Evolutionary conservation across 1,140 invertebrate genomes (phyloP), one percentile per base, ranked within the genome.

Genomic region (Achroia grisella): DNA sequence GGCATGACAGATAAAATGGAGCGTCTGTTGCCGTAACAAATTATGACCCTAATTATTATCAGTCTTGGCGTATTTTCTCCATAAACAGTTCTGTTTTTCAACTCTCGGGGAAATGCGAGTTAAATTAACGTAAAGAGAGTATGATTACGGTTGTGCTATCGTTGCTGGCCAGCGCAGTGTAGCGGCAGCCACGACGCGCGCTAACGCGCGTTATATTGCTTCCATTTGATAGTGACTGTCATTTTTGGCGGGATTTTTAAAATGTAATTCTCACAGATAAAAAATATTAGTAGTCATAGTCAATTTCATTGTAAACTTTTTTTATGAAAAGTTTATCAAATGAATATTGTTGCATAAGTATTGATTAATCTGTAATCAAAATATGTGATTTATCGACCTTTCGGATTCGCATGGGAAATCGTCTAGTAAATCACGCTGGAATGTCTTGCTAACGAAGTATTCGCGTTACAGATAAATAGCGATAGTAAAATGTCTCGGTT

Each of bases 61-160:
- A 76, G 71, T 59, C 50, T 62, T 55, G 63, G 45, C 44, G 59
- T 44, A 68, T 82, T 81, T 80, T 79, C 78, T 69, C 57, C 52
- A 57, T 70, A 74, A 71, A 66, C 57, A 56, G 71, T 71, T 74
- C 68, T 60, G 75, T 80, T 83, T 80, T 79, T 77, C 64, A 71
- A 57, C 59, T 70, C 64, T 56, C 58, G 74, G 71, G 72, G 72
- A 80, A 83, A 82, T 71, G 71, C 52, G 51, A 70, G 62, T 57
- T 78, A 74, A 79, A 78, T 78, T 68, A 50, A 71, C 71, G 75
- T 67, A 48, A 63, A 73, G 53, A 57, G 56, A 73, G 71, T 70
- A 77, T 64, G 61, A 37, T 37, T 37, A 56, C 53, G 33, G 52
- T 54, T 48, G 50, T 43, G 39, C 48, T 15, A 51, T 37, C 40